Evolutionary conservation across 2,113 vertebrate genomes (phyloP), one percentile per base, ranked within the genome.

Genomic region (Caloenas nicobarica): DNA sequence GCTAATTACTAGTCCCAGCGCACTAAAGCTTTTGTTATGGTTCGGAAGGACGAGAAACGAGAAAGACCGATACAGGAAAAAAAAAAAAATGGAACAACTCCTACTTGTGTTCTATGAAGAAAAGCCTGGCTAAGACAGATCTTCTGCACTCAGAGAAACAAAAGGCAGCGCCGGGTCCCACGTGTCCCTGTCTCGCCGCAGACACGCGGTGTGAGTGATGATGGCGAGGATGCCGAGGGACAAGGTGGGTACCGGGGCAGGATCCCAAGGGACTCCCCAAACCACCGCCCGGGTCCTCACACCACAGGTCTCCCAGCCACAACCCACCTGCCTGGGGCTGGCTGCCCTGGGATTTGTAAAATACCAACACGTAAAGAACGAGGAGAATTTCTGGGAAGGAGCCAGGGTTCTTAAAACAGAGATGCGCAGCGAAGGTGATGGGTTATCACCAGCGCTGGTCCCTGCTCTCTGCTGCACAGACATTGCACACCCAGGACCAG

Each of bases 131-230:
- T 46, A 5, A 95, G 92, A 78, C 6, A 65, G 48, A 77, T 64
- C 73, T 70, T 53, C 86, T 68, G 86, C 24, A 7, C 68, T 87
- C 73, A 74, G 84, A 57, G 44, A 44, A 80, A 31, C 0, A 6
- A 56, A 58, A 74, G 82, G 76, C 15, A 82, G 62, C 1, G 23
- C 50, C 46, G 44, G 76, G 64, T 70, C 64, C 91, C 92, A 78
- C 89, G 84, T 90, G 82, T 77, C 86, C 91, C 26, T 16, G 73
- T 64, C 89, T 71, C 51, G 70, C 69, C 66, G 70, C 11, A 11
- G 58, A 18, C 62, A 26, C 1, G 0, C 16, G 1, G 1, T 5
- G 16, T 5, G 58, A 40, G 1, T 1, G 16, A 34, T 5, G 5
- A 5, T 4, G 3, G 26, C 48, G 46, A 42, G 24, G 56, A 57